These are phyloP conservation scores for Lucinisca nassula DNA, from an alignment of 2,888 invertebrate species.

Conservation along the genomic window DNA sequence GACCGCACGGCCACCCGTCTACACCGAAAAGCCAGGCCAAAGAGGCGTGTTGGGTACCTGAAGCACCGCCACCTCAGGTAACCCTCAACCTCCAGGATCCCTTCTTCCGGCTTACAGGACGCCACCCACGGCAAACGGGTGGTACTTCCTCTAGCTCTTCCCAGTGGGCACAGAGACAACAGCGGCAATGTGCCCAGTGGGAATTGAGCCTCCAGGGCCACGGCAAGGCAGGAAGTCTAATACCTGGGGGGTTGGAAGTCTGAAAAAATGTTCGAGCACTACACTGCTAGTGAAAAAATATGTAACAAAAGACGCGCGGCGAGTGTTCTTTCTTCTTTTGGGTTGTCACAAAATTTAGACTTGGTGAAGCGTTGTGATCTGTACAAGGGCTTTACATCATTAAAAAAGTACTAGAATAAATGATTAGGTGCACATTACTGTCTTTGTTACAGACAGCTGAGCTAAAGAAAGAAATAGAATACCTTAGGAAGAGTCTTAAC, in stretches of 20 bases:
- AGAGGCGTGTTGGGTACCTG: too few species aligned
- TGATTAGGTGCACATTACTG: not conserved
- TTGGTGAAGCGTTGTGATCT: not conserved
- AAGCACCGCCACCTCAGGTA: too few species aligned
- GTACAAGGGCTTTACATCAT: not conserved
- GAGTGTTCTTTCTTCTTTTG: not conserved
- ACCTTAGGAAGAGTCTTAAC: not conserved
- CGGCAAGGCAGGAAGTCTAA: not conserved
- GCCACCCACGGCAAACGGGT: too few species aligned
- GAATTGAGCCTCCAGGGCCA: too few species aligned
- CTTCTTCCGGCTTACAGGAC: too few species aligned
- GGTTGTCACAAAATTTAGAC: not conserved
- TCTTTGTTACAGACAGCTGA: not conserved
- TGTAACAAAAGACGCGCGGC: not conserved
- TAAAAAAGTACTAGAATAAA: not conserved
- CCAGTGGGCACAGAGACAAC: too few species aligned
- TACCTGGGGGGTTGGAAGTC: constrained; percentile 27
- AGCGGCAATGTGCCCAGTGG: too few species aligned
- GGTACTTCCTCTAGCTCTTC: too few species aligned
- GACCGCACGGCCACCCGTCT: too few species aligned
- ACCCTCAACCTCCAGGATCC: too few species aligned
- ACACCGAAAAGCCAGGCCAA: too few species aligned
- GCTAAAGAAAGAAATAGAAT: not conserved
- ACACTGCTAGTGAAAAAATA: not conserved
- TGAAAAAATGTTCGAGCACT: constrained; percentile 6